Base-by-base conservation (phyloP, 35 echinoderm and acorn worm species). In the Holothuria glaberrima region DNA sequence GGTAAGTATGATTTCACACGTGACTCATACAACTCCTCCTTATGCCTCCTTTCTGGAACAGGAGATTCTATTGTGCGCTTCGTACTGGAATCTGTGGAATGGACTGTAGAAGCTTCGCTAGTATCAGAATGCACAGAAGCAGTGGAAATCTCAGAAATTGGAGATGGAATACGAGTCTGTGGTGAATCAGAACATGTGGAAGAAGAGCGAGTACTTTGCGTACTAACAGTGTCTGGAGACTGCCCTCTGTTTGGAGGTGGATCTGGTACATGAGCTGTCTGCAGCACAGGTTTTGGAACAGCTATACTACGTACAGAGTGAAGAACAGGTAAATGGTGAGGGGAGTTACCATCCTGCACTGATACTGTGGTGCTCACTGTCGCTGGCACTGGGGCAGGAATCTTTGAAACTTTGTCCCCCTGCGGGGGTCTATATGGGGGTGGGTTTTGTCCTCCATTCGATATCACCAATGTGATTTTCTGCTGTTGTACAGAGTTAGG, bases 41-140 rank as follows among this genome's bases (percentile, higher is more conserved):
- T 95, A 68, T 90, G 86, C 59, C 75, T 80, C 59, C 97, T 83
- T 50, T 99, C 97, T 20, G 97, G 97, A 26, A 95, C 94, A 6
- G 97, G 97, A 21, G 97, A 99, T 86, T 99, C 97, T 56, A 99
- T 99, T 64, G 88, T 94, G 62, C 91, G 88, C 41, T 92, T 92
- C 59, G 66, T 91, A 31, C 85, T 75, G 26, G 83, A 69, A 44
- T 90, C 90, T 28, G 69, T 81, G 24, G 88, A 86, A n/a, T 89
- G 70, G 30, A 67, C 82, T 41, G 91, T 88, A 18, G 80, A 67
- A 25, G 88, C 94, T 30, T 87, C 87, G 29, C 91, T 73, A 26
- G 20, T 71, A 58, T 96, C 94, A 9, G 94, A 93, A 19, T 88
- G 75, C 5, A 80, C 64, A 12, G 92, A 93, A 9, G 92, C 65